A percentile compares a stretch with the other conserved stretches of the same genome.
Evolutionary conservation across 2,797 vertebrate genomes (phyloP).

Genomic region (Spinus pinus): DNA sequence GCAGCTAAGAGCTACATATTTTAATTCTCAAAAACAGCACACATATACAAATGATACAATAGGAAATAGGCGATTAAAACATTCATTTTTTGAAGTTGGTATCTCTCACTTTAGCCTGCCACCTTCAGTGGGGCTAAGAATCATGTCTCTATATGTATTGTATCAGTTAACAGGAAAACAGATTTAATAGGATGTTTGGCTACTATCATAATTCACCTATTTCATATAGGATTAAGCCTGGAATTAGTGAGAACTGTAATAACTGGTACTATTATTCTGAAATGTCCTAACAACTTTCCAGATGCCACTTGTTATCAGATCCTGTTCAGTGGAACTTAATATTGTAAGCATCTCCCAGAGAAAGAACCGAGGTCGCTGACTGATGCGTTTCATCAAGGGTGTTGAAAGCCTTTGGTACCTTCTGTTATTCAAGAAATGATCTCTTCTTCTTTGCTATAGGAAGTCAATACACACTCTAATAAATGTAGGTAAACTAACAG

Average conservation of each 20-base stretch:
- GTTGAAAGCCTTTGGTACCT: neutral
- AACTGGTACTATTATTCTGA: neutral
- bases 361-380: neutral
- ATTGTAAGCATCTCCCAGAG: neutral
- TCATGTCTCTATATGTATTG: neutral
- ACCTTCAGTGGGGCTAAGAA: neutral
- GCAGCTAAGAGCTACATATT: neutral
- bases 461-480: neutral
- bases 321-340: neutral
- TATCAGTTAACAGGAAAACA: neutral
- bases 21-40: neutral
- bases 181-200: neutral
- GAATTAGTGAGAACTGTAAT: neutral
- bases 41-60: neutral
- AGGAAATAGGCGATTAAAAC: neutral
- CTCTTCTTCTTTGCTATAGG: neutral
- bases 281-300: neutral
- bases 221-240: neutral
- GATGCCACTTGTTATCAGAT: neutral
- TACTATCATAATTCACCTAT: neutral
- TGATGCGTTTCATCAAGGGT: neutral
- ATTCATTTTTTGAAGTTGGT: neutral
- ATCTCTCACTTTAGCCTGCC: neutral
- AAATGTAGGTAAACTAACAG: neutral
- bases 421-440: neutral